A percentile compares a stretch with the other conserved stretches of the same genome.
Evolutionary conservation across 2,888 invertebrate genomes (phyloP).

Genomic region (Epistrophella euchroma): DNA sequence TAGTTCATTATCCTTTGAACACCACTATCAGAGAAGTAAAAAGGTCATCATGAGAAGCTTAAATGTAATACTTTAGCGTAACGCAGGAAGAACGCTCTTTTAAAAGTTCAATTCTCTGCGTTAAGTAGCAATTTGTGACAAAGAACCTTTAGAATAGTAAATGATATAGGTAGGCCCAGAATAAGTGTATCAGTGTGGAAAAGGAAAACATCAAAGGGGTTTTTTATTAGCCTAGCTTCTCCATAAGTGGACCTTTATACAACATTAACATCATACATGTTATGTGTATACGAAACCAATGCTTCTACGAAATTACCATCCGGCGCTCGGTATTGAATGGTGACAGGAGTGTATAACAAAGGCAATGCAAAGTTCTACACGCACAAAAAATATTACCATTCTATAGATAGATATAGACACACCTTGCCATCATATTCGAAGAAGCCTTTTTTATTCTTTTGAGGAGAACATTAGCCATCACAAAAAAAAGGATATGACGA

Average conservation of each 20-base stretch:
- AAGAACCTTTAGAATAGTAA: constrained; percentile 61
- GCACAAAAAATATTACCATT: constrained; percentile 27
- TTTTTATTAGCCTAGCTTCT: constrained; percentile 57
- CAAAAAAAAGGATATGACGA: constrained; percentile 59
- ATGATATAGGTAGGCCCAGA: constrained; percentile 35
- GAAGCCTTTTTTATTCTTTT: constrained; percentile 60
- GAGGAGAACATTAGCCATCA: constrained; percentile 68
- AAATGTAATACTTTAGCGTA: background rate
- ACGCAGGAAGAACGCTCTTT: constrained; percentile 14
- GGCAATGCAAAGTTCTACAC: constrained; percentile 36
- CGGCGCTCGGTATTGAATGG: constrained; percentile 28
- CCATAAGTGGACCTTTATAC: constrained; percentile 65
- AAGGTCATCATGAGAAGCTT: background rate
- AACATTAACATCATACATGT: constrained; percentile 1
- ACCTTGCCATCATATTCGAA: constrained; percentile 31
- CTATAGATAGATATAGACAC: constrained; percentile 7
- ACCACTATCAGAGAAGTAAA: background rate
- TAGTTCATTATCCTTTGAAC: background rate
- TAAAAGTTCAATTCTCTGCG: constrained; percentile 36
- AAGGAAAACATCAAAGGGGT: constrained; percentile 66
- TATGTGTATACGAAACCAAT: constrained; percentile 35
- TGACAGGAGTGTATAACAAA: constrained; percentile 27
- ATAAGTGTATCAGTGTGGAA: constrained; percentile 34
- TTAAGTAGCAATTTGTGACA: constrained; percentile 56
- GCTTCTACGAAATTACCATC: constrained; percentile 64